Percentiles rank a stretch among this genome's conserved stretches.
Evolutionary conservation across 2,888 invertebrate genomes (phyloP).

Genomic region (Dasypolia templi): DNA sequence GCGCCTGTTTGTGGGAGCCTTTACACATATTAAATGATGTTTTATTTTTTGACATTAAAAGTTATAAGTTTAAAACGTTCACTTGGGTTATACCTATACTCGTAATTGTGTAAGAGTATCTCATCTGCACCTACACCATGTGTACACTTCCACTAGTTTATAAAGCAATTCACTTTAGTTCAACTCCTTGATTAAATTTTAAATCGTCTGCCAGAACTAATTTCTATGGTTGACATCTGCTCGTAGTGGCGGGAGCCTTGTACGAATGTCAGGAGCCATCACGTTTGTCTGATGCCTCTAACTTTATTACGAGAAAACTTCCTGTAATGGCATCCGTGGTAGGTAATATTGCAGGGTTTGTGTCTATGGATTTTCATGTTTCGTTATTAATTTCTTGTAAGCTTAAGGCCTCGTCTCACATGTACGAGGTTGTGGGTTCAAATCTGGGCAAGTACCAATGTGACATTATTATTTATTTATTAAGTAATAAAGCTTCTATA

Average conservation of each 20-base stretch:
- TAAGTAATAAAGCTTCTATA: too few species aligned
- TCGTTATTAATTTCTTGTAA: neutral
- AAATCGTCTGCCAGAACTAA: constrained; percentile 75
- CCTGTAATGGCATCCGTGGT: constrained; percentile 32
- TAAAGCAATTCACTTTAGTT: constrained; percentile 54
- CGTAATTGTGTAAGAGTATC: neutral
- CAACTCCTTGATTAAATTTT: constrained; percentile 77
- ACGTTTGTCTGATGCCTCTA: constrained; percentile 52
- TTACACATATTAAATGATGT: too few species aligned
- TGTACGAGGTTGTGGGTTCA: neutral
- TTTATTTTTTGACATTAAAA: too few species aligned
- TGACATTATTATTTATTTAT: too few species aligned
- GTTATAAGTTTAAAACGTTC: too few species aligned
- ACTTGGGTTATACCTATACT: neutral
- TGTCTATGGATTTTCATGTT: neutral
- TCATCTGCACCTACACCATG: neutral
- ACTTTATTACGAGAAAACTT: constrained; percentile 68
- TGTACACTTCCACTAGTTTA: constrained; percentile 16
- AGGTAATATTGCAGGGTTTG: constrained; percentile 35
- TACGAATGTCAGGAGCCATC: constrained; percentile 57
- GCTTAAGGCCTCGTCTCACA: neutral
- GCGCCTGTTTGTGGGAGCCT: too few species aligned
- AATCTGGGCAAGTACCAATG: neutral
- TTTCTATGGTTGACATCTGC: constrained; percentile 81
- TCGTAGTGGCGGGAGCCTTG: constrained; percentile 49